These are phyloP conservation scores for Philaenus spumarius DNA, from an alignment of 1,140 invertebrate genomes.

Conservation along the genomic window DNA sequence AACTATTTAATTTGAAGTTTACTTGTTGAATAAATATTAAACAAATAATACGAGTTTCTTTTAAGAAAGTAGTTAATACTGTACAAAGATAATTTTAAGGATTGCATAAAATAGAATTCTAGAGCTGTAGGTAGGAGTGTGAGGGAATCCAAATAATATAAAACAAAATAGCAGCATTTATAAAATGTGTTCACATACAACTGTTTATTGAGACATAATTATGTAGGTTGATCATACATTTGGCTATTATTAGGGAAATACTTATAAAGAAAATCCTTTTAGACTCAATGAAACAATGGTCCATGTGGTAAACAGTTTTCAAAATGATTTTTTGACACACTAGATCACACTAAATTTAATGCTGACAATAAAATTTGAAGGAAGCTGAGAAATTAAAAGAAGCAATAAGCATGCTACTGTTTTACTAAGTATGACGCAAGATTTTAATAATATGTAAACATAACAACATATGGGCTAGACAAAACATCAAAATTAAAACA, in stretches of 20 bases:
- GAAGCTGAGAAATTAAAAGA: constrained; percentile 24
- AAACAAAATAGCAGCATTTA: constrained; percentile 1
- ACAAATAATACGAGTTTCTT: background rate
- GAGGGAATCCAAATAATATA: no score
- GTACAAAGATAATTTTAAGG: no score
- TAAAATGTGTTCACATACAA: constrained; percentile 51
- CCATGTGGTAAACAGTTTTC: constrained; percentile 15
- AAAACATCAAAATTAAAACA: constrained; percentile 11
- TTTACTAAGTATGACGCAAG: constrained; percentile 29
- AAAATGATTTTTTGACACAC: constrained; percentile 19
- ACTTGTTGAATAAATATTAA: background rate
- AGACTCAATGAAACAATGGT: constrained; percentile 23
- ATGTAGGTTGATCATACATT: constrained; percentile 38
- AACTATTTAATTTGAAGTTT: background rate
- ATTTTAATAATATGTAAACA: constrained; percentile 16
- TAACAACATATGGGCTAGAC: constrained; percentile 17
- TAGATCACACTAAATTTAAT: constrained; percentile 51
- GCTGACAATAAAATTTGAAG: constrained; percentile 28
- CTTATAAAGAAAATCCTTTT: constrained; percentile 20
- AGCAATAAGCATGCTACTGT: constrained; percentile 26
- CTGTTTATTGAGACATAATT: constrained; percentile 59
- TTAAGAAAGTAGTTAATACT: no score
- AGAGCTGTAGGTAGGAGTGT: background rate
- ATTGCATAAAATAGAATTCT: background rate
- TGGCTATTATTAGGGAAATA: constrained; percentile 20